Evolutionary conservation across 2,113 vertebrate species (phyloP).

Genomic region (western clawed frog (Xenopus tropicalis)): UCB_Xtro_10.0 CM004447.2:50881501-50882000

Average conservation of each 20-base stretch:
- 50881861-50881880: background rate
- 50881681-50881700: too few species aligned
- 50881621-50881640: too few species aligned
- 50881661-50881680: too few species aligned
- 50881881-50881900: too few species aligned
- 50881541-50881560: background rate
- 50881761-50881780: constrained; percentile 85
- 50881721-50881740: constrained; percentile 74
- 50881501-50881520: constrained; percentile 82
- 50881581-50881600: too few species aligned
- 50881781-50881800: constrained; percentile 60
- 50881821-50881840: constrained; percentile 77
- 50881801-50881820: constrained; percentile 69
- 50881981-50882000: constrained; percentile 1
- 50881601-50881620: too few species aligned
- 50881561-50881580: too few species aligned
- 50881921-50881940: too few species aligned
- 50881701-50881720: background rate
- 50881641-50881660: too few species aligned
- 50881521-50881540: constrained; percentile 81
- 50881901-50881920: too few species aligned
- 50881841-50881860: constrained; percentile 76
- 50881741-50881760: constrained; percentile 68
- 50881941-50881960: too few species aligned
- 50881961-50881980: too few species aligned